Base-by-base conservation (phyloP, 2,113 vertebrate species). In the Saguinus midas region DNA sequence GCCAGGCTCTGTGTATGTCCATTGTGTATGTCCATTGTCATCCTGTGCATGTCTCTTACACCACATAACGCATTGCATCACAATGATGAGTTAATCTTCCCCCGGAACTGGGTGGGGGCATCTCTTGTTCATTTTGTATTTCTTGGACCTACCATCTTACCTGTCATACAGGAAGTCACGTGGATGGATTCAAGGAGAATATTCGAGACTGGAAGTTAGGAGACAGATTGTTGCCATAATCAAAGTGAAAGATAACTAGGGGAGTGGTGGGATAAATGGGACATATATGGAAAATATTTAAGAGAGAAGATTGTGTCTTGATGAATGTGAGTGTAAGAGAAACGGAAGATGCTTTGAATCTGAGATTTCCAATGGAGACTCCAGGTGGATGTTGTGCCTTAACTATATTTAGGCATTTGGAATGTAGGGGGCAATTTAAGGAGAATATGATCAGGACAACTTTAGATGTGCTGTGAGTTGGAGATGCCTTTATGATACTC, bases 381-480 rank as follows among this genome's bases (percentile, higher is more conserved):
- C 11, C 25, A 83, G n/a, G 12, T 68, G 20, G 32, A 27, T 61
- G 17, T 57, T 40, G 20, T 68, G 45, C 52, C 85, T 75, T 79
- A 58, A 57, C 75, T 5, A 10, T 66, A 48, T 66, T n/a, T 58
- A 87, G 45, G 52, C 58, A 68, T 91, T 95, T 40, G 68, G 27
- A 64, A 91, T n/a, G 52, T 64, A 64, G 58, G 52, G 70, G 35
- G 25, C 21, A 58, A 75, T 76, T 92, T 94, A 90, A 92, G 50
- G 52, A 84, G 45, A 43, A 13, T 37, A 25, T 21, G 10, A 90
- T 40, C 55, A 81, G 43, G 91, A 78, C 52, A 55, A 9, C 81
- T 93, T 85, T 43, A 90, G 61, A 68, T 87, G 85, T 84, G 37
- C 73, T 85, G 13, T 85, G 73, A 95, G n/a, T 86, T 93, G 88